Conservation (phyloP, 2,888 invertebrate genomes). For the Brachylomia viminalis region DNA sequence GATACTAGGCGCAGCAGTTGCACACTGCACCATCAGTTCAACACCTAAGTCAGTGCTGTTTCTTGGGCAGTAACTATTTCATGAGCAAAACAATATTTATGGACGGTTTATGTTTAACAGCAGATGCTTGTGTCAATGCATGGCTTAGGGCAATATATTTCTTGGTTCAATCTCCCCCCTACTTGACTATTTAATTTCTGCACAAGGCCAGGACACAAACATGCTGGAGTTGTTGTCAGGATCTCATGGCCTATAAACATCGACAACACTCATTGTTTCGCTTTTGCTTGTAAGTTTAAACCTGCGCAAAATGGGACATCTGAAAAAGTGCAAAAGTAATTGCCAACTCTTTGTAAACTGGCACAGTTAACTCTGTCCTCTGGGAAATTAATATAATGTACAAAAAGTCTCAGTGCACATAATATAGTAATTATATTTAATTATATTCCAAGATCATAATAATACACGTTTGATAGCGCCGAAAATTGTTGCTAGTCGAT, state of each 20-base stretch:
- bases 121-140: neutral
- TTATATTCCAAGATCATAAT: constrained; percentile 56
- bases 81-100: neutral
- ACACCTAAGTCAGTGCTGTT: neutral
- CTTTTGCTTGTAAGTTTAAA: neutral
- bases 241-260: neutral
- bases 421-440: constrained; percentile 61
- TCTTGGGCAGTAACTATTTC: neutral
- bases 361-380: constrained; percentile 40
- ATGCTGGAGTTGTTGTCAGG: neutral
- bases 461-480: constrained; percentile 40
- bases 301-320: constrained; percentile 11
- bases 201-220: neutral
- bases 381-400: constrained; percentile 57
- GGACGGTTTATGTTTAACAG: neutral
- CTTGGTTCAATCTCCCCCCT: neutral
- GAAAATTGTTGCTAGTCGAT: constrained; percentile 45
- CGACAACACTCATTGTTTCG: constrained; percentile 10
- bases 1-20: neutral
- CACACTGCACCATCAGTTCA: neutral
- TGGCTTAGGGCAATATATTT: neutral
- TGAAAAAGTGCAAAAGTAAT: constrained; percentile 15
- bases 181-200: too few relatives aligned
- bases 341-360: constrained; percentile 37
- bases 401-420: constrained; percentile 55